A percentile compares a stretch with the other conserved stretches of the same genome.
These are phyloP conservation scores for Acronicta leporina DNA, from an alignment of 2,888 invertebrate genomes.

Conservation along the genomic window DNA sequence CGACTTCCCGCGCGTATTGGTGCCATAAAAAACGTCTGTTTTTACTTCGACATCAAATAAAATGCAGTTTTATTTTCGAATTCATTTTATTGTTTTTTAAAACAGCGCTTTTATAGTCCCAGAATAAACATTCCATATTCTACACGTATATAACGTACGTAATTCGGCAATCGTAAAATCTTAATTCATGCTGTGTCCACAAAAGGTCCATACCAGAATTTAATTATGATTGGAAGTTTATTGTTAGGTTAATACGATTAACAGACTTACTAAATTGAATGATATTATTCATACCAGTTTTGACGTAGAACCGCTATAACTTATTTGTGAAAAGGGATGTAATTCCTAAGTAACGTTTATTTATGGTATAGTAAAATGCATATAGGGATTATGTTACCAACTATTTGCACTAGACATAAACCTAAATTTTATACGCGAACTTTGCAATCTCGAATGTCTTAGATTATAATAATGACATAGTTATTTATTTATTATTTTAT, in stretches of 20 bases:
- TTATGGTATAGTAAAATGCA: background rate
- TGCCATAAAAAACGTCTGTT: slow-evolving; percentile 70
- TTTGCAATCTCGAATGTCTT: too few relatives aligned
- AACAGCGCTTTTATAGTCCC: slow-evolving; percentile 66
- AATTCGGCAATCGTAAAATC: slow-evolving; percentile 53
- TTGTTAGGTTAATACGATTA: slow-evolving; percentile 8
- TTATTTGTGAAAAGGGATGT: too few relatives aligned
- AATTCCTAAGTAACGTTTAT: background rate
- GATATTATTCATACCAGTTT: background rate
- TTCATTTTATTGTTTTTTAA: slow-evolving; percentile 71
- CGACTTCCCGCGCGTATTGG: slow-evolving; percentile 63
- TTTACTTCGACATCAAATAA: slow-evolving; percentile 68
- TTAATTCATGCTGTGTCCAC: slow-evolving; percentile 34
- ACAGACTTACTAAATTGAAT: background rate
- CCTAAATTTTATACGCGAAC: too few relatives aligned
- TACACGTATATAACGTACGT: slow-evolving; percentile 45
- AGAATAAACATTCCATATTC: slow-evolving; percentile 55
- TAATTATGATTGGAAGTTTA: slow-evolving; percentile 7
- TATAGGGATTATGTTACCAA: too few relatives aligned
- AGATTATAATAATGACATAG: too few relatives aligned
- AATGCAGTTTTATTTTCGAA: slow-evolving; percentile 74
- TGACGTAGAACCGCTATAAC: too few relatives aligned
- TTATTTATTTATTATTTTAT: too few relatives aligned
- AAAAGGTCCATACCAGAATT: background rate
- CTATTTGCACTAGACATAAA: too few relatives aligned